Percentiles rank a stretch among this genome's conserved stretches.
phyloP scores from a whole-genome alignment of 2,797 vertebrate species.

The Furcifer pardalis region DNA sequence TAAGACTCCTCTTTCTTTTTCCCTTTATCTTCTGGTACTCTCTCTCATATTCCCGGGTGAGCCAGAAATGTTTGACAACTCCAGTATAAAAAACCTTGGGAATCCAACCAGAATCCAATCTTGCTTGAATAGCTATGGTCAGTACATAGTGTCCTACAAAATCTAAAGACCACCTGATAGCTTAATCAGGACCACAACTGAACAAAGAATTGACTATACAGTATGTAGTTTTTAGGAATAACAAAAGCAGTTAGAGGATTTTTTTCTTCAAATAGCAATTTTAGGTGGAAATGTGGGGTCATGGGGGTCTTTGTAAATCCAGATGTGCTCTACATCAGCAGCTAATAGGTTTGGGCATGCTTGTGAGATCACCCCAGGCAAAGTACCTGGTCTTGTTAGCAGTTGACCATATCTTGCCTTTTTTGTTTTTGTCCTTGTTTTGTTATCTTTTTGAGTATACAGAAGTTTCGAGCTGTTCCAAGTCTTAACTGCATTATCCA shows the following conservation, averaged over 20 bases:
- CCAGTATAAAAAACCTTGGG: too few species aligned
- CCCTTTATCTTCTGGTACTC: too few species aligned
- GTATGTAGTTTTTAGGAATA: not conserved
- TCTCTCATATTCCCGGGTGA: too few species aligned
- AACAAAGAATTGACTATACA: not conserved
- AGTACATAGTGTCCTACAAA: not conserved
- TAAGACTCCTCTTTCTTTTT: too few species aligned
- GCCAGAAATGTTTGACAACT: too few species aligned
- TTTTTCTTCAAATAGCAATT: not conserved
- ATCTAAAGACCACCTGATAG: not conserved
- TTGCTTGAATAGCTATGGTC: not conserved
- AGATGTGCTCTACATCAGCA: not conserved
- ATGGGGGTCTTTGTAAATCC: not conserved
- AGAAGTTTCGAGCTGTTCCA: not conserved
- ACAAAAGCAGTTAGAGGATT: not conserved
- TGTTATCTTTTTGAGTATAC: not conserved
- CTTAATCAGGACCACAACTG: not conserved
- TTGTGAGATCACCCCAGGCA: not conserved
- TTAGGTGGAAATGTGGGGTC: not conserved
- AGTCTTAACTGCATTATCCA: slow-evolving; percentile 1
- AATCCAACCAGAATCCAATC: not conserved
- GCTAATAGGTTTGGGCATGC: slow-evolving; percentile 3
- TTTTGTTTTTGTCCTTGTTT: not conserved
- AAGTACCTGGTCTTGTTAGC: not conserved
- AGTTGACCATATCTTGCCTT: not conserved